phyloP scores from a whole-genome alignment of 2,888 invertebrate species.

The Epicampocera succincta region DNA sequence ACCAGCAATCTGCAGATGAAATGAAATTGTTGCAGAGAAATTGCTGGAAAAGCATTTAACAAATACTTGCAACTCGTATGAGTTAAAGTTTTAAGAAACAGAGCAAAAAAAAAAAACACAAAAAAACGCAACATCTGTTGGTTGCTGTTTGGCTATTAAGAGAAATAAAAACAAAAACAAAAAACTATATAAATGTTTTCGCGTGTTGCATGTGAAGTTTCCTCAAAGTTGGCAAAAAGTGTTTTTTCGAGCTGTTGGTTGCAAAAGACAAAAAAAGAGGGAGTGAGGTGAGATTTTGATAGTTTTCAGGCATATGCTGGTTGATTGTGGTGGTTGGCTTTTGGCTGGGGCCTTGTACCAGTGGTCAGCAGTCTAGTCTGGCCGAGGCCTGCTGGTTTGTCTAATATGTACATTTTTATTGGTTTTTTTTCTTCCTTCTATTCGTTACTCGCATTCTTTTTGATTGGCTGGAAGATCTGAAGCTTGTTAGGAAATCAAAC shows the following conservation, averaged over 20 bases:
- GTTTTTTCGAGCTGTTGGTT: not conserved
- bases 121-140: constrained; percentile 67
- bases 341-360: not conserved
- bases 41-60: constrained; percentile 38
- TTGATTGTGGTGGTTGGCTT: constrained; percentile 8
- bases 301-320: constrained; percentile 60
- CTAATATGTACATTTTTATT: constrained; percentile 34
- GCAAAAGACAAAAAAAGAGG: constrained; percentile 8
- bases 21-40: constrained; percentile 25
- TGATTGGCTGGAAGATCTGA: constrained; percentile 64
- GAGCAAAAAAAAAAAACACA: no score
- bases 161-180: no score
- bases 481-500: constrained; percentile 56
- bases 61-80: constrained; percentile 66
- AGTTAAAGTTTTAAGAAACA: constrained; percentile 41
- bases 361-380: constrained; percentile 41
- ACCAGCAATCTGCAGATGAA: not conserved
- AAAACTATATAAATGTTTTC: constrained; percentile 50
- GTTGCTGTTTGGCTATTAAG: constrained; percentile 29
- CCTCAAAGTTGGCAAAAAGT: constrained; percentile 15
- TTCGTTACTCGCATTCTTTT: constrained; percentile 23
- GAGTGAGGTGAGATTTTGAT: constrained; percentile 68
- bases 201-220: constrained; percentile 67
- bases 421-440: constrained; percentile 13
- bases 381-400: constrained; percentile 31